Evolutionary conservation across 2,113 vertebrate species (phyloP), one percentile per base, ranked within the genome.

Genomic region (Sylvia atricapilla): DNA sequence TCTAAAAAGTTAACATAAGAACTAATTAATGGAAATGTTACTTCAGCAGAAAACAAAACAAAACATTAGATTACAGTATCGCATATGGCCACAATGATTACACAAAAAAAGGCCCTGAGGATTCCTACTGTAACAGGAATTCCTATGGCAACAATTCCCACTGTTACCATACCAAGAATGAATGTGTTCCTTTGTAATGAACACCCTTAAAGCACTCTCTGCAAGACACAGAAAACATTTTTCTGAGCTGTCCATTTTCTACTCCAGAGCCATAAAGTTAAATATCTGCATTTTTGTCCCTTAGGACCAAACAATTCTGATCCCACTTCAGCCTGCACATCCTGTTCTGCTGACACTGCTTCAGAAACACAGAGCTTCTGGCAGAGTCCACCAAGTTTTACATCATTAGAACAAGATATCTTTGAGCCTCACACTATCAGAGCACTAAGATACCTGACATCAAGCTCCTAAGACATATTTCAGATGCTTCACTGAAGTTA

Each of bases 1-100:
- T 84, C 99, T 99, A 95, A 87, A 95, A 96, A 56, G 62, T 44
- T 62, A 87, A 91, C 37, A 93, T 13, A 75, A 68, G 68, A 88
- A 53, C 52, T 78, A 87, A 91, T 47, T 11, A 73, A 27, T 41
- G 69, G 21, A 90, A 60, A 37, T 7, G 17, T 68, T 85, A 76
- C 18, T 79, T 77, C 18, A 87, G 43, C 23, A 76, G 12, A 3
- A 37, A 72, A 16, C 6, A 33, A 52, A 46, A 28, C 8, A 11
- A 44, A 13, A 44, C 25, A 23, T 3, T n/a, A 53, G 24, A 47
- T 67, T 46, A 43, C 37, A 62, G 6, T 35, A 24, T 63, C 47
- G 80, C 6, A 55, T 6, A 73, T 6, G 7, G 9, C 5, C 37
- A n/a, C 13, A 50, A 52, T 3, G 15, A 68, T 66, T 21, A 70